These are phyloP conservation scores for Malacoraja senta DNA, from an alignment of 2,797 vertebrate species.

Conservation along the genomic window DNA sequence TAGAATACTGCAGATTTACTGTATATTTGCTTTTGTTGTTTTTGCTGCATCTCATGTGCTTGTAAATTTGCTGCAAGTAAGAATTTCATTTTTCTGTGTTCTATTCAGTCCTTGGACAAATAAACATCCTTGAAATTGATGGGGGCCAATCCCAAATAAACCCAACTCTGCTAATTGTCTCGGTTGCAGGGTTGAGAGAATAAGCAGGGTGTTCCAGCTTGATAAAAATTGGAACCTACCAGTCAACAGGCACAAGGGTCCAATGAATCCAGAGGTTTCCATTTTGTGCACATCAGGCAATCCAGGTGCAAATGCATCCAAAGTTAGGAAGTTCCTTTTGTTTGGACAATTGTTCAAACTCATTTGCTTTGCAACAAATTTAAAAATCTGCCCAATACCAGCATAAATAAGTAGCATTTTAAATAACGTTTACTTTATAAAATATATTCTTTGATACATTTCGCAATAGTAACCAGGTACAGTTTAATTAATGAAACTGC, in stretches of 20 bases:
- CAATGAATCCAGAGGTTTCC: not conserved
- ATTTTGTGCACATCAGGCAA: not conserved
- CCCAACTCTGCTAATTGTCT: no score
- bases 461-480: not conserved
- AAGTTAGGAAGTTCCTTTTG: no score
- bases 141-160: no score
- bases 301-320: no score
- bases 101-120: no score
- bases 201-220: not conserved
- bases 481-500: not conserved
- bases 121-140: no score
- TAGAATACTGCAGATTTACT: no score
- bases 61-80: no score
- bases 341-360: no score
- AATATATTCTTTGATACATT: not conserved
- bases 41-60: no score
- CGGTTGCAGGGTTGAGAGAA: not conserved
- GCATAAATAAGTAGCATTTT: not conserved
- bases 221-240: not conserved
- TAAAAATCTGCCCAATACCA: not conserved
- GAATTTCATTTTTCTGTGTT: no score
- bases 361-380: not conserved
- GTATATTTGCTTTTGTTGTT: no score
- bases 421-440: not conserved
- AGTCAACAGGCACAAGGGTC: not conserved